Percentiles rank a stretch among this genome's conserved stretches.
These are phyloP conservation scores for Alethe castanea DNA, from an alignment of 2,113 vertebrate species.

Conservation along the genomic window DNA sequence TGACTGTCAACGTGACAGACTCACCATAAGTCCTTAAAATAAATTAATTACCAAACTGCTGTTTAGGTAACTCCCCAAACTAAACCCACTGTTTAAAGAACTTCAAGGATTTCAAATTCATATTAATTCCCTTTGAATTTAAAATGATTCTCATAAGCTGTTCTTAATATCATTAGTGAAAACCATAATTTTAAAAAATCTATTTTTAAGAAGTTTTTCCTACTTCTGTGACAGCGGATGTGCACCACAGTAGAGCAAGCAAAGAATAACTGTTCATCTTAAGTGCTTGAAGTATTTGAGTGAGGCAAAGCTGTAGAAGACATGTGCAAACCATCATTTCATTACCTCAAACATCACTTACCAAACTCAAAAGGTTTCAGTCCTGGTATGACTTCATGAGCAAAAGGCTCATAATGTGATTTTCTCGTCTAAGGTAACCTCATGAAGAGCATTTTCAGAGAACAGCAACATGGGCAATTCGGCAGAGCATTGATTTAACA, in stretches of 20 bases:
- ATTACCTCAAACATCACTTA: background rate
- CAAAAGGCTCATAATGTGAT: background rate
- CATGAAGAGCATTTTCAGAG: background rate
- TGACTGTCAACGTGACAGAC: background rate
- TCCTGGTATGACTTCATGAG: accelerated
- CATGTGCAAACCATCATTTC: accelerated
- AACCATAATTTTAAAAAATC: background rate
- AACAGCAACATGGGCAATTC: background rate
- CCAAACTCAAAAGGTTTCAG: background rate
- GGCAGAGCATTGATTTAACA: background rate
- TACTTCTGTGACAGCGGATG: background rate
- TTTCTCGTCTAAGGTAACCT: background rate
- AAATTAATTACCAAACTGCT: background rate
- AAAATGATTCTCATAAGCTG: background rate
- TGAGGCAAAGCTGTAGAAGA: background rate
- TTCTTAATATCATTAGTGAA: background rate
- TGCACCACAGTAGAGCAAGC: background rate
- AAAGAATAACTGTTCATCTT: background rate
- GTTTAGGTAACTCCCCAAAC: background rate
- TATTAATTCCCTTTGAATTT: background rate
- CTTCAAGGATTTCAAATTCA: background rate
- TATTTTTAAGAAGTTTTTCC: background rate
- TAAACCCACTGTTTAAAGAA: background rate
- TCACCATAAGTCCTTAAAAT: background rate
- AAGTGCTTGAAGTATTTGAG: background rate